These are phyloP conservation scores for Nipponacmea schrenckii DNA, from an alignment of 2,888 invertebrate species.

Conservation along the genomic window DNA sequence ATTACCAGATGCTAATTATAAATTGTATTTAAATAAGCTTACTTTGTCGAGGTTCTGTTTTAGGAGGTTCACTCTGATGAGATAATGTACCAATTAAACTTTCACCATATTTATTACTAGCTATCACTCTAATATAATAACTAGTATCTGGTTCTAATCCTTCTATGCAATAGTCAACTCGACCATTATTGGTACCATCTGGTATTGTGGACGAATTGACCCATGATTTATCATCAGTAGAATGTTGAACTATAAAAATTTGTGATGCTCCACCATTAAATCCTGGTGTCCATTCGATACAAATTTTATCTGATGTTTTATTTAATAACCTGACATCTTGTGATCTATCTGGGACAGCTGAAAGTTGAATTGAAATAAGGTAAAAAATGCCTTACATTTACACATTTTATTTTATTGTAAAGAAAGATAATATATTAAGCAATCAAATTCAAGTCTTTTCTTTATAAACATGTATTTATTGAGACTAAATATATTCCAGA, in stretches of 20 bases:
- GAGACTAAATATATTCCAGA: too few species aligned
- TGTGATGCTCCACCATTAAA: background rate
- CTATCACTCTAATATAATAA: conserved; percentile 5
- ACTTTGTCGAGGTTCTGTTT: too few species aligned
- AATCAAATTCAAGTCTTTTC: too few species aligned
- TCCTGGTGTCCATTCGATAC: conserved; percentile 1
- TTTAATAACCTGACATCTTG: background rate
- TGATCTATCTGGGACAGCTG: background rate
- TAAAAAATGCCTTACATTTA: too few species aligned
- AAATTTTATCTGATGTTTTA: background rate
- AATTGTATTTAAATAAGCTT: too few species aligned
- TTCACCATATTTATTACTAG: conserved; percentile 4
- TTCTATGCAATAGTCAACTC: background rate
- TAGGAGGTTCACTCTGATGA: too few species aligned
- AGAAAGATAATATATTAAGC: too few species aligned
- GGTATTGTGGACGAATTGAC: background rate
- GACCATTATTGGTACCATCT: background rate
- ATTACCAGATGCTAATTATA: too few species aligned
- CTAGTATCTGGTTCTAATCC: background rate
- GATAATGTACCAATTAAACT: background rate
- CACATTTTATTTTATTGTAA: too few species aligned
- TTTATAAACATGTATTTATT: too few species aligned
- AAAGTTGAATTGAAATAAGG: too few species aligned
- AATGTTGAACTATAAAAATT: background rate
- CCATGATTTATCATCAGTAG: conserved; percentile 1